Conservation (phyloP, 1,140 invertebrate genomes). For the Lysiphlebus fabarum region DNA sequence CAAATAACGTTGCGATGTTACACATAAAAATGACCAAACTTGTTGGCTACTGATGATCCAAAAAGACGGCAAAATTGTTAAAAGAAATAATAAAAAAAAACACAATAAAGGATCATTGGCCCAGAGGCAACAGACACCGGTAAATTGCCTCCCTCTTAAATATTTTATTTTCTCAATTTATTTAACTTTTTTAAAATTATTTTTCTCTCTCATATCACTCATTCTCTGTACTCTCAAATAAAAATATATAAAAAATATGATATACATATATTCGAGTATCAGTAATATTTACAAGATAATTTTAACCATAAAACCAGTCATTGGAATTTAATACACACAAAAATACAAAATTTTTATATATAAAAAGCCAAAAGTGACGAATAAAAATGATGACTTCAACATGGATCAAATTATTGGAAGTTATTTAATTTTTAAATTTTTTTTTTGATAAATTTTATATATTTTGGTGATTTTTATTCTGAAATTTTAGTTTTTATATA, state of each 20-base stretch:
- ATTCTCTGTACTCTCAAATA: too few species aligned
- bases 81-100: too few species aligned
- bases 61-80: not conserved
- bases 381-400: not conserved
- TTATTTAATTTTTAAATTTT: conserved; percentile 5
- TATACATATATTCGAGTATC: not conserved
- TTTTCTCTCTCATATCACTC: too few species aligned
- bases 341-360: conserved; percentile 35
- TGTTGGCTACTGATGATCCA: conserved; percentile 4
- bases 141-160: conserved; percentile 32
- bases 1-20: conserved; percentile 16
- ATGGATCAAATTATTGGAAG: too few species aligned
- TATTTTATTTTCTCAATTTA: too few species aligned
- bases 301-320: conserved; percentile 43
- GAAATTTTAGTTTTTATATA: too few species aligned
- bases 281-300: conserved; percentile 3
- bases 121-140: conserved; percentile 40
- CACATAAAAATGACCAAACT: not conserved
- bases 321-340: conserved; percentile 30
- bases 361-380: conserved; percentile 21
- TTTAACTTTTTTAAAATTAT: too few species aligned
- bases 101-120: conserved; percentile 9
- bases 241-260: too few species aligned
- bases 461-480: not conserved
- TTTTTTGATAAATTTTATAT: not conserved